These are phyloP conservation scores for Sarcophilus harrisii DNA, from an alignment of 2,797 vertebrate species.

Conservation along the genomic window DNA sequence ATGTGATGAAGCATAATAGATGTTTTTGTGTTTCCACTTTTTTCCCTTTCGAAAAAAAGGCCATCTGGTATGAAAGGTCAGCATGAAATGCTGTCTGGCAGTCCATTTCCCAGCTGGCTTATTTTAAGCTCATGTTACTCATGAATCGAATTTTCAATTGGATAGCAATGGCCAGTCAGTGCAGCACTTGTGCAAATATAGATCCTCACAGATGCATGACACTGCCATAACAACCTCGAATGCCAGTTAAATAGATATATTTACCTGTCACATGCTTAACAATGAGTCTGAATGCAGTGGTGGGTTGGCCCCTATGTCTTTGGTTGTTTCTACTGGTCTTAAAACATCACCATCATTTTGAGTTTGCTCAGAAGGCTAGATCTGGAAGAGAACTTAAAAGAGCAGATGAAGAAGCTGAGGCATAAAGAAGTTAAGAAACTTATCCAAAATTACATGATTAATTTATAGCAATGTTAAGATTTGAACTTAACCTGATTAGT, in stretches of 20 bases:
- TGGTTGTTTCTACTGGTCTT: slow-evolving; percentile 23
- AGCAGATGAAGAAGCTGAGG: neutral
- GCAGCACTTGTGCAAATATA: neutral
- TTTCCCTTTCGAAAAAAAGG: slow-evolving; percentile 43
- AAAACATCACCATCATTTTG: slow-evolving; percentile 43
- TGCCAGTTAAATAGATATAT: slow-evolving; percentile 60
- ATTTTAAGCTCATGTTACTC: slow-evolving; percentile 52
- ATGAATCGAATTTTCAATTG: slow-evolving; percentile 44
- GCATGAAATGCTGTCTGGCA: neutral
- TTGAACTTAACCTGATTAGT: neutral
- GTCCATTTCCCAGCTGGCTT: slow-evolving; percentile 39
- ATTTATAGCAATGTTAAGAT: neutral
- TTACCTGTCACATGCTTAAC: slow-evolving; percentile 25
- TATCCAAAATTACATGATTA: neutral
- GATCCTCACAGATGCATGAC: neutral
- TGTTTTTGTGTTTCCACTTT: slow-evolving; percentile 31
- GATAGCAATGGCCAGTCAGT: slow-evolving; percentile 9
- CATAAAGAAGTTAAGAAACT: neutral
- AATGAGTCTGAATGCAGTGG: slow-evolving; percentile 41
- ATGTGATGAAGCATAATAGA: slow-evolving; percentile 34
- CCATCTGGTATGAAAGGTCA: slow-evolving; percentile 47
- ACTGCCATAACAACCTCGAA: neutral
- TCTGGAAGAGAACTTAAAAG: neutral
- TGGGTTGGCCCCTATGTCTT: slow-evolving; percentile 23
- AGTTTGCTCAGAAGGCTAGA: slow-evolving; percentile 56